Percentiles rank a stretch among this genome's conserved stretches.
These are phyloP conservation scores for Psilopogon haemacephalus DNA, from an alignment of 2,113 vertebrate species.

Conservation along the genomic window DNA sequence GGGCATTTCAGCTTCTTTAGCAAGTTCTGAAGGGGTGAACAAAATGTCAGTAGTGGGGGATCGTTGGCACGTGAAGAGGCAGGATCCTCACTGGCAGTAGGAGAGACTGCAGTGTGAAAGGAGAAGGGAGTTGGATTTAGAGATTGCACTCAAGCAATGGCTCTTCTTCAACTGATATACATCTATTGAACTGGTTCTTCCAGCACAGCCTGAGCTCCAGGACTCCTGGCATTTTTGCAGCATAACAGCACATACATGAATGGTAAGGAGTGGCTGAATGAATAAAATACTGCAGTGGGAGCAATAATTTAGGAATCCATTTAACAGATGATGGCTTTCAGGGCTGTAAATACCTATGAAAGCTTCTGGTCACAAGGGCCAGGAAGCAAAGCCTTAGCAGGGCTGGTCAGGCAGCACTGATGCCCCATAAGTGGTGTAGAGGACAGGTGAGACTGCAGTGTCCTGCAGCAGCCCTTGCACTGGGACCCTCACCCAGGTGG, in stretches of 20 bases:
- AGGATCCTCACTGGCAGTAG: background rate
- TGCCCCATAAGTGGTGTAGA: background rate
- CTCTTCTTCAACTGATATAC: background rate
- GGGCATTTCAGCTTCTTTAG: background rate
- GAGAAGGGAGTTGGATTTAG: background rate
- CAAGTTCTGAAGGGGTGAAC: background rate
- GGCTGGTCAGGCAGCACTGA: background rate
- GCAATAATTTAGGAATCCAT: background rate
- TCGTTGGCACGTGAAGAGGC: background rate
- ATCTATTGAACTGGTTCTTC: constrained; percentile 61
- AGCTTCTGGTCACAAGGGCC: background rate
- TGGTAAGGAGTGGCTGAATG: constrained; percentile 16
- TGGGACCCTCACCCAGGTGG: background rate
- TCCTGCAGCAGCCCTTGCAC: background rate
- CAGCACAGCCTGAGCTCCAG: constrained; percentile 34
- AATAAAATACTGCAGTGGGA: background rate
- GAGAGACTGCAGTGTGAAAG: background rate
- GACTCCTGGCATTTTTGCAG: constrained; percentile 34
- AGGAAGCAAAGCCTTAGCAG: background rate
- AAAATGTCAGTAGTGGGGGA: background rate
- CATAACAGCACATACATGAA: background rate
- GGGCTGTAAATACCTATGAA: constrained; percentile 22
- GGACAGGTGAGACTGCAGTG: accelerated
- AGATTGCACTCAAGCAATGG: background rate
- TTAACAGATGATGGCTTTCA: background rate